These are phyloP conservation scores for Drosophila hawaiiensis DNA, from an alignment of 2,888 invertebrate species.

Conservation along the genomic window DNA sequence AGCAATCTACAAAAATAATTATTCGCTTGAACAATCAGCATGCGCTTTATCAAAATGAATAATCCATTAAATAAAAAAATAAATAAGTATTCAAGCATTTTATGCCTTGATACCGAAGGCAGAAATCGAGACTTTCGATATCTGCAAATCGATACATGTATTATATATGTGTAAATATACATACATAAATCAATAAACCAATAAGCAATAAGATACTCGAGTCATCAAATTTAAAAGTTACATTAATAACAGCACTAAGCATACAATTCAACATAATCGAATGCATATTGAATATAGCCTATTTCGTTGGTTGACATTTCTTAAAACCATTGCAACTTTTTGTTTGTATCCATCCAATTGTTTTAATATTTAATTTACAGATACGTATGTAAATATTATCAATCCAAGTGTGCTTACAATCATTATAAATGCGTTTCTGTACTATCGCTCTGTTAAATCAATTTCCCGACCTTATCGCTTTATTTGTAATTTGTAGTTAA, in stretches of 20 bases:
- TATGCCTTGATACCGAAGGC: background rate
- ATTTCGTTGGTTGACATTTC: background rate
- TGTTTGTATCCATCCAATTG: background rate
- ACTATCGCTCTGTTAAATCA: conserved; percentile 27
- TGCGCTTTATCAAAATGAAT: background rate
- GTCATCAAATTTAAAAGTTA: background rate
- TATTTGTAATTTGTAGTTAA: conserved; percentile 45
- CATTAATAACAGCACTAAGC: background rate
- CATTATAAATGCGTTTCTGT: conserved; percentile 9
- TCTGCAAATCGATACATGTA: background rate
- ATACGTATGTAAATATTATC: background rate
- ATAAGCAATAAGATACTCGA: too few species aligned
- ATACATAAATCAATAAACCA: background rate
- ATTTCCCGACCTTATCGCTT: conserved; percentile 37
- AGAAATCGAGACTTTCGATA: background rate
- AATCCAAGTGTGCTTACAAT: conserved; percentile 6
- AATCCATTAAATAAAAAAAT: background rate
- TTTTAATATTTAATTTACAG: background rate
- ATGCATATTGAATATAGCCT: too few species aligned
- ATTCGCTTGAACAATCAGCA: too few species aligned
- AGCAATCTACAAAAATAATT: background rate
- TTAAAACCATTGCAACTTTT: background rate
- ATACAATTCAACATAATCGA: background rate
- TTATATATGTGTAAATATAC: background rate
- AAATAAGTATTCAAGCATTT: background rate